Evolutionary conservation across 2,888 invertebrate genomes (phyloP), one percentile per base, ranked within the genome.

Genomic region (Microctonus brassicae): DNA sequence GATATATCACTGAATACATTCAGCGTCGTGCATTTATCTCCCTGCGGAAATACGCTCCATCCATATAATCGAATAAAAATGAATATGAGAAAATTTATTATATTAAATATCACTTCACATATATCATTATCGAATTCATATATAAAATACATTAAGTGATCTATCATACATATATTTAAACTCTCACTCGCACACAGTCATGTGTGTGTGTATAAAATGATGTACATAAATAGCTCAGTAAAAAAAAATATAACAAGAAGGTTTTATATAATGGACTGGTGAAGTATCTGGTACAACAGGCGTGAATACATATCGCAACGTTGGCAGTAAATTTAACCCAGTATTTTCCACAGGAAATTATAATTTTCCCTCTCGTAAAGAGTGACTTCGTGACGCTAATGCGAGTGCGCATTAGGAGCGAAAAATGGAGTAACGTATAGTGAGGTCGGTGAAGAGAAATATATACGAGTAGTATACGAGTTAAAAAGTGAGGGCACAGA

Each of bases 301-400:
- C 17, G 17, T 47, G 53, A 36, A 33, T 69, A 61, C 53, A 47
- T 79, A 81, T 81, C 77, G 62, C 76, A 70, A 36, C 57, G 63
- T 70, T 36, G 64, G 70, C 77, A 72, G 77, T 82, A 80, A 82
- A 79, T 82, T 78, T 70, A 76, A 67, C 75, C 71, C 36, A 58
- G 63, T 70, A 77, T 79, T 80, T 78, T 78, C 78, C 76, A 69
- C 76, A 75, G 78, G 77, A 80, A 83, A 82, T 82, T 82, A 81
- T 81, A 79, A 82, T 82, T 82, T 78, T 79, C 77, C 76, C 74
- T 77, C 75, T 76, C 75, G 76, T 77, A 75, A 80, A 81, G 77
- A 75, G 78, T 74, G 77, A 73, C 76, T 70, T 67, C 65, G 57
- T 57, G 58, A 70, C 73, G 57, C 71, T 75, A 75, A 75, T 73